Conservation (phyloP, 2,888 invertebrate species). For the Phasia obesa region DNA sequence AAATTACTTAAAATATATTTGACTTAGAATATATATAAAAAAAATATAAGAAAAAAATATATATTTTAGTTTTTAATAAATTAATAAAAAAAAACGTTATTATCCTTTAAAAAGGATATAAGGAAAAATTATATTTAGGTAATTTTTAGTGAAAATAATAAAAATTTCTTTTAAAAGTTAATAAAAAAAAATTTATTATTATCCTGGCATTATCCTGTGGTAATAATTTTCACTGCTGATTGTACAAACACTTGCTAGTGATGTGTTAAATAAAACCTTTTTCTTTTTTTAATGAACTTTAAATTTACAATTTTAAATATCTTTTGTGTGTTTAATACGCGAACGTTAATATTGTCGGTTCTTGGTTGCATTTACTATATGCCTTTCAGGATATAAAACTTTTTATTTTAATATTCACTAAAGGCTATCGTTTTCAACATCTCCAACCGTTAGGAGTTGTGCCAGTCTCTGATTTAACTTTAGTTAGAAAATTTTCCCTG, state of each 20-base stretch:
- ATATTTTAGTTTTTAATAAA: neutral
- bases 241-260: neutral
- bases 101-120: constrained; percentile 47
- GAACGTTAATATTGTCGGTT: neutral
- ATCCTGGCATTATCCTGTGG: constrained; percentile 50
- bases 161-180: neutral
- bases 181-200: neutral
- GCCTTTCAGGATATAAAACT: constrained; percentile 13
- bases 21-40: neutral
- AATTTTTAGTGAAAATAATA: neutral
- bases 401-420: neutral
- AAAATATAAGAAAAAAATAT: neutral
- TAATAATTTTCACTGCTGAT: neutral
- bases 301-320: neutral
- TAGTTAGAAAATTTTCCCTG: neutral
- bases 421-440: neutral
- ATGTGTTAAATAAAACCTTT: neutral
- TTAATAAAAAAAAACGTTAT: neutral
- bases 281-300: neutral
- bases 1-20: neutral
- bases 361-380: constrained; percentile 9
- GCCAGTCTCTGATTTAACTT: constrained; percentile 12
- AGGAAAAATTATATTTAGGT: neutral
- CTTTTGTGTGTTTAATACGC: neutral
- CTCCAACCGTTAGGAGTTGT: neutral